Evolutionary conservation across 2,113 vertebrate genomes (phyloP), one percentile per base, ranked within the genome.

Genomic region (Monarcha castaneiventris): DNA sequence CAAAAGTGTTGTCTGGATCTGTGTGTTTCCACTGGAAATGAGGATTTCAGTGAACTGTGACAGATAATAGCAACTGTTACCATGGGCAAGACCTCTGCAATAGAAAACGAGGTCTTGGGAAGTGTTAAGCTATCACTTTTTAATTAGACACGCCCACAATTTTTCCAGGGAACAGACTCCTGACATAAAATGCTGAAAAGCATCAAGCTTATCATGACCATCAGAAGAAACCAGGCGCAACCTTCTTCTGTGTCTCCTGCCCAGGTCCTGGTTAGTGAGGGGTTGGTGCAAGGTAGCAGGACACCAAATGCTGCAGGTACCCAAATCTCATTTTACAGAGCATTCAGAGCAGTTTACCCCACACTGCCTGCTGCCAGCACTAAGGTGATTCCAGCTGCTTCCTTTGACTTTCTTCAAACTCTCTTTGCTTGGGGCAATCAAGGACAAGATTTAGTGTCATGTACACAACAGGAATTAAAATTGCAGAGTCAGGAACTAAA

Each of bases 371-470:
- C 89, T 88, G 62, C 67, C 52, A 67, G 79, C 73, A 63, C 69
- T n/a, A 11, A 35, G 41, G 29, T 41, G 52, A 21, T 14, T 93
- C 71, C 11, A 1, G 44, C 59, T 74, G 23, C 13, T 63, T 43
- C 56, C 51, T 79, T 43, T 20, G 32, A n/a, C 9, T 46, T 69
- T 23, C 73, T 61, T 49, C 69, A 63, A 81, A 43, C 26, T 77
- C 39, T 46, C 37, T 62, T 41, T 63, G 54, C 73, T 74, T 52
- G 16, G 30, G n/a, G 18, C 52, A 46, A 33, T 30, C 64, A 44
- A 3, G 4, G 29, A 37, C 0, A 1, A 4, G 17, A 37, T 19
- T 81, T 13, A 51, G 43, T 1, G 3, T 37, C 74, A 56, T 1
- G 1, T 13, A 29, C 41, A 52, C 43, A 30, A 15, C 16, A 16